Conservation (phyloP, 1,140 invertebrate genomes). For the Calliopsis andreniformis region DNA sequence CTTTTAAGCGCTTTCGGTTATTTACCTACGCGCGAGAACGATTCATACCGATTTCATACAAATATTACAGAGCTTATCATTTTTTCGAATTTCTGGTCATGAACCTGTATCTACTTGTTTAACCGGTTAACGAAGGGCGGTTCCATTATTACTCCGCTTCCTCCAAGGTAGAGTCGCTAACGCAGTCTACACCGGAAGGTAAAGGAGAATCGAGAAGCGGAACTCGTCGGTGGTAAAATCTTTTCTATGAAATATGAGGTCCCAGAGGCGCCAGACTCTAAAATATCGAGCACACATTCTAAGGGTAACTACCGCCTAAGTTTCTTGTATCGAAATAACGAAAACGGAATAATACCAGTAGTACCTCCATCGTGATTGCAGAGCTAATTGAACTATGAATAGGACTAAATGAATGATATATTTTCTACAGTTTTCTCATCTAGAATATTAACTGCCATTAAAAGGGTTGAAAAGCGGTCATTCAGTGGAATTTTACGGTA, state of each 20-base stretch:
- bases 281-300: slow-evolving; percentile 39
- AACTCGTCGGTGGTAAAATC: slow-evolving; percentile 50
- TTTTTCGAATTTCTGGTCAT: too few species aligned
- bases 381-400: slow-evolving; percentile 25
- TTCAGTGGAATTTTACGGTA: slow-evolving; percentile 17
- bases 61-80: too few species aligned
- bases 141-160: slow-evolving; percentile 8
- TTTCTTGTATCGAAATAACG: too few species aligned
- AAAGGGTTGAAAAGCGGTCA: slow-evolving; percentile 26
- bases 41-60: too few species aligned
- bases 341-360: too few species aligned
- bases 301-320: background rate
- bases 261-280: slow-evolving; percentile 34
- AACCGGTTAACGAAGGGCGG: background rate
- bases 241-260: slow-evolving; percentile 55
- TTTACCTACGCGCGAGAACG: too few species aligned
- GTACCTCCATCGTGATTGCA: too few species aligned
- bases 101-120: background rate
- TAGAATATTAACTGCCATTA: slow-evolving; percentile 17
- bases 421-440: slow-evolving; percentile 25
- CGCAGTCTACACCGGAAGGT: slow-evolving; percentile 51
- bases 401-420: slow-evolving; percentile 37
- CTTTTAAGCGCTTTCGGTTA: slow-evolving; percentile 28
- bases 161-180: slow-evolving; percentile 14
- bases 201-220: slow-evolving; percentile 59